A percentile compares a stretch with the other conserved stretches of the same genome.
phyloP scores from a whole-genome alignment of 2,888 invertebrate genomes.

The Galerucella calmariensis region DNA sequence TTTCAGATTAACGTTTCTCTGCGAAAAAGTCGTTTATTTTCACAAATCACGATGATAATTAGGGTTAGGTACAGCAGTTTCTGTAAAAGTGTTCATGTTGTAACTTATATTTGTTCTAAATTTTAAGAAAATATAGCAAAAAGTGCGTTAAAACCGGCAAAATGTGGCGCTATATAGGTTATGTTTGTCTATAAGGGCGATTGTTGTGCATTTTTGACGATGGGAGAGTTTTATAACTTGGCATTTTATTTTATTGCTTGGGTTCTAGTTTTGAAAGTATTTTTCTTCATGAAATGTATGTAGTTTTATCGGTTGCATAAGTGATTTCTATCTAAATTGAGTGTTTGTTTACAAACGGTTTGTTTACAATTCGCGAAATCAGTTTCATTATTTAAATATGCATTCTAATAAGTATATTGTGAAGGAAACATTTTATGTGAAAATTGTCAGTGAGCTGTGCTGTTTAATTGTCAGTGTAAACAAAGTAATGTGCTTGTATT shows the following conservation, averaged over 20 bases:
- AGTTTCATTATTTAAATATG: constrained; percentile 7
- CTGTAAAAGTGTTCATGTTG: constrained; percentile 34
- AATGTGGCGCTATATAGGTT: constrained; percentile 57
- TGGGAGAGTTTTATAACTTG: constrained; percentile 48
- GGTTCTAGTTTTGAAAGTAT: constrained; percentile 27
- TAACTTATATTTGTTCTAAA: constrained; percentile 30
- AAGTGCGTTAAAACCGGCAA: constrained; percentile 53
- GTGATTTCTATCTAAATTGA: constrained; percentile 6
- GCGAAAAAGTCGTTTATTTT: constrained; percentile 50
- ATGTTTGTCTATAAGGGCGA: constrained; percentile 57
- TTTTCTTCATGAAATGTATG: constrained; percentile 20
- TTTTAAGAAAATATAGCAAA: constrained; percentile 43
- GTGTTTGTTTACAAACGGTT: constrained; percentile 32
- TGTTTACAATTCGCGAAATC: constrained; percentile 25
- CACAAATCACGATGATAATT: constrained; percentile 47
- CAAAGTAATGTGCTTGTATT: constrained; percentile 43
- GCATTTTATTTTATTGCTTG: constrained; percentile 52
- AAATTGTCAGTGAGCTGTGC: constrained; percentile 46
- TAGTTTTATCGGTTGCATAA: constrained; percentile 12
- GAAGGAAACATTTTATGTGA: constrained; percentile 15
- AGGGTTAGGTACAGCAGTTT: constrained; percentile 34
- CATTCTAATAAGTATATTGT: background rate
- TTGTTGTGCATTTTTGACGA: constrained; percentile 51
- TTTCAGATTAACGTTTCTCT: constrained; percentile 51
- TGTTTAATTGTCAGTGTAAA: constrained; percentile 51